Evolutionary conservation across 2,888 invertebrate species (phyloP), one percentile per base, ranked within the genome.

Genomic region (Alitta virens): DNA sequence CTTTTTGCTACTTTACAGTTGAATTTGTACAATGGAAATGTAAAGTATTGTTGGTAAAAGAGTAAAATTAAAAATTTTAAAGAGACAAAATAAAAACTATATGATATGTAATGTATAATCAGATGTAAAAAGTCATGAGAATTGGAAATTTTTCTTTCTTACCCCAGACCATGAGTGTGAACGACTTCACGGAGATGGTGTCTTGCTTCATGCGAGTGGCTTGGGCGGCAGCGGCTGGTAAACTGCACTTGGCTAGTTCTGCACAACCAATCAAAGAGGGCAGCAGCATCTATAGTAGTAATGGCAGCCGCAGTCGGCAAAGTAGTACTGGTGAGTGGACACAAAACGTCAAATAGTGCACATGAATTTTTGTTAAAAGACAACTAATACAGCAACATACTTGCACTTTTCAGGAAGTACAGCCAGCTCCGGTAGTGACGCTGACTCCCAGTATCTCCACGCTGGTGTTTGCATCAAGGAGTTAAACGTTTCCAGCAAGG

Each of bases 151-250:
- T 43, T 46, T 16, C 18, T 27, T 55, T 23, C 40, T 57, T 18
- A 60, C 72, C 71, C 33, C 73, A 83, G 81, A 80, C 77, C 21
- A 77, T 84, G 76, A 77, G 77, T 56, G 73, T 75, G 18, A 73
- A 74, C 54, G 82, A 83, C 62, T 82, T 84, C 68, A 75, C 78
- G 21, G 79, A 79, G 57, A 78, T 75, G 53, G 76, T 84, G 24
- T 76, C 80, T 14, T 82, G 82, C 67, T 75, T 84, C 58, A 79
- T 83, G 76, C 75, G 82, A 38, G 78, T 84, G n/a, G 77, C 82
- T 12, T 84, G 84, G 84, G 82, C 83, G 26, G 82, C 83, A 27
- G 83, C 84, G 16, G 83, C 83, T 24, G 84, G 84, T 1, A 79
- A 80, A 63, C 77, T 84, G 26, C 79, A 80, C 68, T 76, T 83